Percentiles rank a stretch among this genome's conserved stretches.
phyloP scores from a whole-genome alignment of 2,888 invertebrate genomes.

The Pandemis cinnamomeana region DNA sequence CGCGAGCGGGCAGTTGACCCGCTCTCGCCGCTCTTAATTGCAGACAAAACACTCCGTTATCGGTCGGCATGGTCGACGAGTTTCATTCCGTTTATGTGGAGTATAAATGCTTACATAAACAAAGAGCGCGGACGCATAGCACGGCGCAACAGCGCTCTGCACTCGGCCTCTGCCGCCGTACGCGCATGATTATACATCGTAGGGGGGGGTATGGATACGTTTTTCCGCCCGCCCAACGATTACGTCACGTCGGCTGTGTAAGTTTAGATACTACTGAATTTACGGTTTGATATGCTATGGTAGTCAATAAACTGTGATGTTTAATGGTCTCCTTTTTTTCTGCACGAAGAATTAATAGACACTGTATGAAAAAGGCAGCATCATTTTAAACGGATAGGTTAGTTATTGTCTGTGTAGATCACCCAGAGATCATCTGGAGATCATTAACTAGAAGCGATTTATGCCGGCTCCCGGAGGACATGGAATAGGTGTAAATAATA shows the following conservation, averaged over 20 bases:
- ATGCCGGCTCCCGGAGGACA: not conserved
- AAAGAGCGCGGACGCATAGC: constrained; percentile 59
- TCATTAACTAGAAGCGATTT: not conserved
- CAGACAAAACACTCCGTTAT: constrained; percentile 80
- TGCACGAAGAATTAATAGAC: too few relatives aligned
- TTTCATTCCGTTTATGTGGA: constrained; percentile 73
- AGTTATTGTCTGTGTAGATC: not conserved
- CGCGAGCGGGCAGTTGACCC: constrained; percentile 63
- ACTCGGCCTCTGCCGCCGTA: constrained; percentile 50
- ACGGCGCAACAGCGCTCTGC: constrained; percentile 61
- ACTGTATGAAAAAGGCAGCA: not conserved
- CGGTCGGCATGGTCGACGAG: constrained; percentile 64
- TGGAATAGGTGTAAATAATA: constrained; percentile 25
- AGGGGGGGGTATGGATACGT: constrained; percentile 46
- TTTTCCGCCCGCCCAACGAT: constrained; percentile 56
- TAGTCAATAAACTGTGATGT: not conserved
- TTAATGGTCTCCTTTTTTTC: too few relatives aligned
- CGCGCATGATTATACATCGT: constrained; percentile 57
- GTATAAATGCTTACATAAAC: constrained; percentile 72
- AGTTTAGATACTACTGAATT: not conserved
- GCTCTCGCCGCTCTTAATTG: constrained; percentile 77
- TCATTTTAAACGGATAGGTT: not conserved
- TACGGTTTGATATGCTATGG: not conserved
- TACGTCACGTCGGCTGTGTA: constrained; percentile 19
- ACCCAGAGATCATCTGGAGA: not conserved